A percentile compares a stretch with the other conserved stretches of the same genome.
Conservation (phyloP, 1,140 invertebrate species). For the Rhynchophorus ferrugineus region DNA sequence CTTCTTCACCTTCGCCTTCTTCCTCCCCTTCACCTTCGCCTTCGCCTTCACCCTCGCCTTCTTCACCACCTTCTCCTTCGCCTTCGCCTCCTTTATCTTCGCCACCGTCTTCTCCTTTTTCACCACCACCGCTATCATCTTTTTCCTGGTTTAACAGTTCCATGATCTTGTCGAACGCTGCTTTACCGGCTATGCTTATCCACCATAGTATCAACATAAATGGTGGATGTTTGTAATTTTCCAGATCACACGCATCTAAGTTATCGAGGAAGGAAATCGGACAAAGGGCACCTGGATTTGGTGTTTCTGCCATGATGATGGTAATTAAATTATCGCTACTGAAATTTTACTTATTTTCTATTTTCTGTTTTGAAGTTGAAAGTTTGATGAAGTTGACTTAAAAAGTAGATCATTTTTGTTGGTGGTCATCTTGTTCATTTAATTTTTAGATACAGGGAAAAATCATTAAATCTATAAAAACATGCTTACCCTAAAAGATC, state of each 20-base stretch:
- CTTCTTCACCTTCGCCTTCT: constrained; percentile 5
- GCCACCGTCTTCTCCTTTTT: not conserved
- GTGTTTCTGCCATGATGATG: not conserved
- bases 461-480: not conserved
- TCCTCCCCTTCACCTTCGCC: not conserved
- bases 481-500: constrained; percentile 62
- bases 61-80: constrained; percentile 2
- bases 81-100: not conserved
- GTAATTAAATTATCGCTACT: too few species aligned
- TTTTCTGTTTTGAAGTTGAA: too few species aligned
- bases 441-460: too few species aligned
- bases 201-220: constrained; percentile 17
- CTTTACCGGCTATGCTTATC: not conserved
- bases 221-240: constrained; percentile 17
- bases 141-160: not conserved
- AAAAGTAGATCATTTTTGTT: too few species aligned
- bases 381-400: too few species aligned
- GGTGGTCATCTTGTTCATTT: too few species aligned
- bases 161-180: constrained; percentile 7
- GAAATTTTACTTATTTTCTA: too few species aligned
- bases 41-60: not conserved
- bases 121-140: constrained; percentile 1
- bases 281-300: not conserved
- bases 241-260: constrained; percentile 13
- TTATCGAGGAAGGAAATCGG: constrained; percentile 11